Base-by-base conservation (phyloP, 2,888 invertebrate genomes). In the Icerya purchasi region DNA sequence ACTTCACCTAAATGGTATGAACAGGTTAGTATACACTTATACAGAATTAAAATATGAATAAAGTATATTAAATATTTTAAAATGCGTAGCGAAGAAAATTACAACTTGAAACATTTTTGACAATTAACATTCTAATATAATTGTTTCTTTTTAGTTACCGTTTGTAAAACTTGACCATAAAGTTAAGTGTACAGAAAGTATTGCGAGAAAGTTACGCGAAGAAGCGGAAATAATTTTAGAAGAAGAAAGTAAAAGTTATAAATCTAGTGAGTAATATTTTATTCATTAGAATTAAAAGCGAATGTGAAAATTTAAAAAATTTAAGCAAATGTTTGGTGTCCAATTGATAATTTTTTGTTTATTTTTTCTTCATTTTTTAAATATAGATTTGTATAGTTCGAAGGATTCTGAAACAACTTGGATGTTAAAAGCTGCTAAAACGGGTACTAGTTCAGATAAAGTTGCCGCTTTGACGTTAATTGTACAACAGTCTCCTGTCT, bases 401-500 rank as follows among this genome's bases (percentile, higher is more conserved):
- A 58, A 63, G 61, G 59, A 76, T 77, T 25, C 78, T 81, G 0
- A 82, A 84, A 65, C 79, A 78, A 66, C 76, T 79, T 90, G 89
- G 89, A 79, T 88, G 63, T 78, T 80, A 65, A 84, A 83, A 1
- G 80, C 91, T 10, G 74, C 89, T 65, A 75, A 80, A 14, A 83
- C 82, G 65, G 93, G 93, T 64, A 90, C 91, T 1, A 77, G 83
- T 0, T 79, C 82, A 1, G 93, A 93, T 72, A 86, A 84, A 74
- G 79, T 90, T 61, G 90, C 92, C 2, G 91, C 91, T 0, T 80
- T 83, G 61, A 83, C 84, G 3, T 76, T 93, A 22, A 73, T 84
- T 22, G 80, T 91, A 62, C 84, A 90, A 76, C 84, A 89, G 67
- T 83, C 82, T 65, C 87, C 90, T 0, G 74, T 88, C n/a, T 84